Conservation (phyloP, 2,888 invertebrate species). For the Acanthococcus lagerstroemiae region DNA sequence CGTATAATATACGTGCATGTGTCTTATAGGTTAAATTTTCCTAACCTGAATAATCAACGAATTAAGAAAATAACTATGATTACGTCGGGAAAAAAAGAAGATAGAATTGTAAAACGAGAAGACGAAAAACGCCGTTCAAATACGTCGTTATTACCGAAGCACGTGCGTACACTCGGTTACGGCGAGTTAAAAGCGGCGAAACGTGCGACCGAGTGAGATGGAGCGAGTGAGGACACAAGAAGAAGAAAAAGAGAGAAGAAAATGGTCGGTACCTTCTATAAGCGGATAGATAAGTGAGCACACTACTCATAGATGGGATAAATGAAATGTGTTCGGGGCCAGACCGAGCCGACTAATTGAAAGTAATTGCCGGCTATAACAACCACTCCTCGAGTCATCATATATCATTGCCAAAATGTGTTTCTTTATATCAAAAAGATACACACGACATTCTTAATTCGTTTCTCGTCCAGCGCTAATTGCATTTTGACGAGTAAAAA, state of each 20-base stretch:
- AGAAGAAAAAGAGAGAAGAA: neutral
- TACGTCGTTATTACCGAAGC: neutral
- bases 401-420: constrained; percentile 27
- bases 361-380: constrained; percentile 17
- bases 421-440: no score
- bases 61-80: constrained; percentile 10
- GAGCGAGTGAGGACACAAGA: no score
- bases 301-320: neutral
- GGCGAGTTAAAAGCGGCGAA: neutral
- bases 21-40: neutral
- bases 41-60: constrained; percentile 2
- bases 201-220: neutral
- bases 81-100: neutral
- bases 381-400: constrained; percentile 12
- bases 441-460: no score
- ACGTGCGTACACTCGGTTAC: constrained; percentile 1
- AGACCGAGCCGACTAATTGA: constrained; percentile 20
- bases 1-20: neutral
- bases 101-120: neutral
- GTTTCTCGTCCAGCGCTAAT: no score
- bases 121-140: neutral
- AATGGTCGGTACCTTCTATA: no score
- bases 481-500: no score
- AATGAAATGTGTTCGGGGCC: neutral
- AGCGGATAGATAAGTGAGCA: no score